These are phyloP conservation scores for Eilema sororculum DNA, from an alignment of 2,888 invertebrate genomes.

Conservation along the genomic window DNA sequence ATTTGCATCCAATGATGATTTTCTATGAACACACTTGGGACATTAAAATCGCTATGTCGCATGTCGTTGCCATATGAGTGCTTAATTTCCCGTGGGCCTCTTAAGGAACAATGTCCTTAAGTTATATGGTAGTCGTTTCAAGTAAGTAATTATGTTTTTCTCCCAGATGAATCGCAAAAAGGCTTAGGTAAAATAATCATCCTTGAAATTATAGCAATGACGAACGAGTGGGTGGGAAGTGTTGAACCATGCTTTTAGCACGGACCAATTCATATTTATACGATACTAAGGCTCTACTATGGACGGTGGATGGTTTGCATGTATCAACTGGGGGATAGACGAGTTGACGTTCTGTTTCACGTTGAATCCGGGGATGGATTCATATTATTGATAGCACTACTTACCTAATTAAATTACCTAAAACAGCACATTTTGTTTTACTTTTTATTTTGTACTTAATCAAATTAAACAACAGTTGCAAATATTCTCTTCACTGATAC, in stretches of 20 bases:
- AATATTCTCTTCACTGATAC: too few relatives aligned
- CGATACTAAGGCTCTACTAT: too few relatives aligned
- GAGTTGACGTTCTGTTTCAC: not conserved
- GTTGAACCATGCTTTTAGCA: not conserved
- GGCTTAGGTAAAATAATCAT: too few relatives aligned
- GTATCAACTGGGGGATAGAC: too few relatives aligned
- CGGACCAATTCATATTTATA: not conserved
- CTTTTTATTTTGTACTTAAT: too few relatives aligned
- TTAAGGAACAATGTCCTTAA: slow-evolving; percentile 21
- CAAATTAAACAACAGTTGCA: too few relatives aligned
- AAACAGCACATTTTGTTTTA: too few relatives aligned
- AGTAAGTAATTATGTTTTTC: slow-evolving; percentile 2
- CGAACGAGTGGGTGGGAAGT: too few relatives aligned
- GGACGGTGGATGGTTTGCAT: too few relatives aligned
- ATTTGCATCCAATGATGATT: not conserved
- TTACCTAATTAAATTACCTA: too few relatives aligned
- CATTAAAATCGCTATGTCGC: slow-evolving; percentile 16
- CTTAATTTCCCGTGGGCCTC: slow-evolving; percentile 29
- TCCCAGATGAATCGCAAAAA: not conserved
- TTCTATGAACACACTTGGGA: slow-evolving; percentile 2
- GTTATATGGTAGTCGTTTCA: slow-evolving; percentile 15
- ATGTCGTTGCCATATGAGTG: slow-evolving; percentile 18
- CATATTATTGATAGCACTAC: too few relatives aligned
- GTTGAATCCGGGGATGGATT: not conserved
- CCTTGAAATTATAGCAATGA: too few relatives aligned